These are phyloP conservation scores for Ophioderma brevispina DNA, from an alignment of 35 echinoderm and acorn worm species.

Conservation along the genomic window DNA sequence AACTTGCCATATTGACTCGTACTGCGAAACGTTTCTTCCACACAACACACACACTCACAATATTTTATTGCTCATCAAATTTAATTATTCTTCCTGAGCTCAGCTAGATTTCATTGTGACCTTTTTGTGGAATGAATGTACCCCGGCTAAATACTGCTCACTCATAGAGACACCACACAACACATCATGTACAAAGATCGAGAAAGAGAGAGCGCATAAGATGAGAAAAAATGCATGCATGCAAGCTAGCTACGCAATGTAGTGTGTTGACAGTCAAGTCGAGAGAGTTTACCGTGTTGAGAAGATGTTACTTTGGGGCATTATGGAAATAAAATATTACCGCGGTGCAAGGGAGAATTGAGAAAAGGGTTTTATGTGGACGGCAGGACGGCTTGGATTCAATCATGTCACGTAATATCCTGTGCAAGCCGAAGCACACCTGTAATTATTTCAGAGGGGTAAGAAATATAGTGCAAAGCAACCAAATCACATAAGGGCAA, in stretches of 20 bases:
- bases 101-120: neutral
- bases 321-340: conserved; percentile 15
- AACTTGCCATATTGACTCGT: too few species aligned
- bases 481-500: too few species aligned
- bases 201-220: neutral
- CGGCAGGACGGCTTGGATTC: neutral
- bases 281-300: neutral
- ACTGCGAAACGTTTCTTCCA: too few species aligned
- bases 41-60: neutral
- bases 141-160: neutral
- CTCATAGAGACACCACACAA: neutral
- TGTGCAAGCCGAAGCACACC: neutral
- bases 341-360: neutral
- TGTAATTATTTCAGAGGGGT: neutral
- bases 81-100: neutral
- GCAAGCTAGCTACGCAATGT: neutral
- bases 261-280: neutral
- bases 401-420: conserved; percentile 13
- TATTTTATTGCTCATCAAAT: neutral
- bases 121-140: neutral
- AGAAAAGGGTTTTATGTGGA: neutral
- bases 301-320: conserved; percentile 2
- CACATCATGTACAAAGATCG: neutral
- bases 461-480: neutral
- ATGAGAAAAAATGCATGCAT: neutral